Conservation (phyloP, 1,140 invertebrate genomes). For the Papilio polyxenes region DNA sequence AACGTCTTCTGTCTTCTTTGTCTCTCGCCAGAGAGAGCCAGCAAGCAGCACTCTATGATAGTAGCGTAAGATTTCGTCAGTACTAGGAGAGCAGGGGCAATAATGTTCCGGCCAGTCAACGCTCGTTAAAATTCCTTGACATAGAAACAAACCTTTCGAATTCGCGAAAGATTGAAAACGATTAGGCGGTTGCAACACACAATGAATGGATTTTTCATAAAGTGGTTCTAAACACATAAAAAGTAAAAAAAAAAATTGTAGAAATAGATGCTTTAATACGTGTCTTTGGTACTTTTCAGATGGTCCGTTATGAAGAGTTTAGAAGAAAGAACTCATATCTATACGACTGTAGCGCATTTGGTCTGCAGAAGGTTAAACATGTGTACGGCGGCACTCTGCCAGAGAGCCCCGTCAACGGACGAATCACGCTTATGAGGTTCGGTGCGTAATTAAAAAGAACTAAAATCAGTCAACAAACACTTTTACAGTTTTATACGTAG, state of each 20-base stretch:
- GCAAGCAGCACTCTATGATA: not conserved
- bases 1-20: too few species aligned
- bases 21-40: too few species aligned
- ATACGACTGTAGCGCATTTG: constrained; percentile 67
- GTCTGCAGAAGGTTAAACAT: constrained; percentile 58
- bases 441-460: constrained; percentile 52
- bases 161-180: constrained; percentile 32
- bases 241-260: too few species aligned
- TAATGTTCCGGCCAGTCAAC: not conserved
- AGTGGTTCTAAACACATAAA: too few species aligned
- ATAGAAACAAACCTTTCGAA: constrained; percentile 41
- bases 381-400: constrained; percentile 65
- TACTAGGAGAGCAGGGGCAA: constrained; percentile 7
- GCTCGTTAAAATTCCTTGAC: constrained; percentile 40
- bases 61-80: not conserved
- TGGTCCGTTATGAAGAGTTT: constrained; percentile 73
- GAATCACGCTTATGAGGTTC: constrained; percentile 72
- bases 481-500: not conserved
- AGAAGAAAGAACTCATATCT: constrained; percentile 59
- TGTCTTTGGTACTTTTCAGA: constrained; percentile 47
- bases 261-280: too few species aligned
- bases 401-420: constrained; percentile 62
- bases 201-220: not conserved
- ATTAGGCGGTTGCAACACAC: constrained; percentile 22
- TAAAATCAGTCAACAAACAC: not conserved